These are phyloP conservation scores for Drosophila persimilis DNA, from an alignment of 1,140 invertebrate genomes.

Conservation along the genomic window DNA sequence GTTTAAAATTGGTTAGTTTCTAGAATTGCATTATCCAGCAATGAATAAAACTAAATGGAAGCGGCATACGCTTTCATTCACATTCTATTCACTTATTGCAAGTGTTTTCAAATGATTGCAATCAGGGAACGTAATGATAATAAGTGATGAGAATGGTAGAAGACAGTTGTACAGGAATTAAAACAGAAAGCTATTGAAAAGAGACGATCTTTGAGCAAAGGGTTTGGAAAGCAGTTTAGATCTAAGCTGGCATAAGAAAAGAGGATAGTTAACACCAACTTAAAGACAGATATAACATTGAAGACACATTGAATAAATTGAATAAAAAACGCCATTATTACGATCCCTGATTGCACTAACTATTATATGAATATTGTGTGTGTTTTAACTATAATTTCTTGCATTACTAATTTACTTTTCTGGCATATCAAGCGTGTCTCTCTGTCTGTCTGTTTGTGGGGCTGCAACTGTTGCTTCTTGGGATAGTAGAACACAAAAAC, in stretches of 20 bases:
- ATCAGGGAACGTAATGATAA: neutral
- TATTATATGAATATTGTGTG: conserved; percentile 23
- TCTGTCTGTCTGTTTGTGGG: conserved; percentile 3
- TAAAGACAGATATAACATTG: no score
- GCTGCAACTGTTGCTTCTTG: conserved; percentile 17
- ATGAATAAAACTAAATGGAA: conserved; percentile 11
- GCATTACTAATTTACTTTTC: conserved; percentile 22
- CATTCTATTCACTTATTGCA: conserved; percentile 15
- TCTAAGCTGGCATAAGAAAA: no score
- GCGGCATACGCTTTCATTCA: conserved; percentile 19
- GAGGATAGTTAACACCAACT: no score
- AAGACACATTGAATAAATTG: no score
- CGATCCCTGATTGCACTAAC: no score
- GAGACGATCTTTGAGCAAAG: no score
- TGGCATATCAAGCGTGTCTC: conserved; percentile 3
- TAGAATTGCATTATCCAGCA: conserved; percentile 28
- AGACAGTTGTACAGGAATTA: no score
- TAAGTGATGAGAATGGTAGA: no score
- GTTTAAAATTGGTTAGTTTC: conserved; percentile 26
- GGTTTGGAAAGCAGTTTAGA: no score
- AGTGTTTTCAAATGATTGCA: conserved; percentile 21
- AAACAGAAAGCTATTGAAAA: no score
- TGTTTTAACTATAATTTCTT: conserved; percentile 15
- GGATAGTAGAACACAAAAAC: conserved; percentile 7
- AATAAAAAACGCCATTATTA: no score